A percentile compares a stretch with the other conserved stretches of the same genome.
Conservation (phyloP, 2,888 invertebrate genomes). For the Cheilosia soror region DNA sequence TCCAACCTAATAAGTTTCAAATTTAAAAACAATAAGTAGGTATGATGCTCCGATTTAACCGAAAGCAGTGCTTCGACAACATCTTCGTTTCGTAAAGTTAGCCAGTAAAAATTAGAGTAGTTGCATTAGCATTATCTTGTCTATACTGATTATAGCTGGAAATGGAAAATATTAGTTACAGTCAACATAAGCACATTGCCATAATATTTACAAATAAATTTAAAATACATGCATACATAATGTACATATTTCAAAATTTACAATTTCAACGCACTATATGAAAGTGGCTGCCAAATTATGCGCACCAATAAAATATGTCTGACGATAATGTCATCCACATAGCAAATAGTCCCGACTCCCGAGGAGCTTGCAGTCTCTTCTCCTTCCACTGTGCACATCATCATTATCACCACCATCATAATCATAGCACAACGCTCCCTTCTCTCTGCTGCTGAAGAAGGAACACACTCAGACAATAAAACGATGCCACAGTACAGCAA, state of each 20-base stretch:
- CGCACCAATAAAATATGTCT: conserved; percentile 54
- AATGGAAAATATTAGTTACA: not conserved
- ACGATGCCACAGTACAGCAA: conserved; percentile 35
- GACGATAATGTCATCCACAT: conserved; percentile 47
- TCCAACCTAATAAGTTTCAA: no score
- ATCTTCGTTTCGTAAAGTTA: no score
- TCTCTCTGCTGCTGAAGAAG: conserved; percentile 1
- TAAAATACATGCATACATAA: no score
- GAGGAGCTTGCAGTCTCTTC: conserved; percentile 13
- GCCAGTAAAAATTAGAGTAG: no score
- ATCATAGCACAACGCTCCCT: conserved; percentile 36
- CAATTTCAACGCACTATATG: conserved; percentile 24
- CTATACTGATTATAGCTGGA: not conserved
- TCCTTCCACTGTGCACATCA: conserved; percentile 26
- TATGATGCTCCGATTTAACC: no score
- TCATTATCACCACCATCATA: conserved; percentile 56
- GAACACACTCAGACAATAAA: not conserved
- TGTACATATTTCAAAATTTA: conserved; percentile 22
- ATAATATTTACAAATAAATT: conserved; percentile 23
- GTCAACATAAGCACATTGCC: not conserved
- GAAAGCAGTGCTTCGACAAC: no score
- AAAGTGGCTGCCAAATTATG: conserved; percentile 46
- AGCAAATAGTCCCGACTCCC: conserved; percentile 43
- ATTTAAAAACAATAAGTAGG: no score
- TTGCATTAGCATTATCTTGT: no score